Percentiles rank a stretch among this genome's conserved stretches.
Evolutionary conservation across 2,113 vertebrate species (phyloP).

Genomic region (Rhinogobius similis): DNA sequence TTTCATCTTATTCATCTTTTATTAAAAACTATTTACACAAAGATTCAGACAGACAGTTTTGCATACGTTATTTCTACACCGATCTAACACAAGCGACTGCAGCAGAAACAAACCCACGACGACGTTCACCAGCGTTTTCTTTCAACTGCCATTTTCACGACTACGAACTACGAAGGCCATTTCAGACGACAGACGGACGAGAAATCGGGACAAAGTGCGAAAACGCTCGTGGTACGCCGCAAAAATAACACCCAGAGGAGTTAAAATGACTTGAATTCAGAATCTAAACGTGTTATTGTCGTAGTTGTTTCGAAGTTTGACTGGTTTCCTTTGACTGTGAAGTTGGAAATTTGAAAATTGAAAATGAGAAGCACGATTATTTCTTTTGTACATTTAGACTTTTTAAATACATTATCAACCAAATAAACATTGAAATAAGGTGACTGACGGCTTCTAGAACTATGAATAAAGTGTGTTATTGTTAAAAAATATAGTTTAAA

Average conservation of each 20-base stretch:
- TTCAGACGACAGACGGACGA: not conserved
- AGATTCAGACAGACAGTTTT: conserved; percentile 22
- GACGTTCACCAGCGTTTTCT: not conserved
- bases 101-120: not conserved
- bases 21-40: conserved; percentile 65
- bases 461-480: too few relatives aligned
- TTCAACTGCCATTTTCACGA: not conserved
- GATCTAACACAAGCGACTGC: not conserved
- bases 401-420: too few relatives aligned
- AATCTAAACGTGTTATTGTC: not conserved
- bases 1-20: conserved; percentile 33
- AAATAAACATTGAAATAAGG: too few relatives aligned
- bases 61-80: not conserved
- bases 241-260: too few relatives aligned
- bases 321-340: too few relatives aligned
- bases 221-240: not conserved
- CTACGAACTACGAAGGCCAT: conserved; percentile 4
- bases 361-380: too few relatives aligned
- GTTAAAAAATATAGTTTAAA: too few relatives aligned
- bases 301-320: too few relatives aligned
- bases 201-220: too few relatives aligned
- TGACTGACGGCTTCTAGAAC: too few relatives aligned
- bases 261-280: not conserved
- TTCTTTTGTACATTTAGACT: too few relatives aligned
- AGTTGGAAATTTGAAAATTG: too few relatives aligned